These are phyloP conservation scores for Serinus canaria DNA, from an alignment of 2,113 vertebrate species.

Conservation along the genomic window DNA sequence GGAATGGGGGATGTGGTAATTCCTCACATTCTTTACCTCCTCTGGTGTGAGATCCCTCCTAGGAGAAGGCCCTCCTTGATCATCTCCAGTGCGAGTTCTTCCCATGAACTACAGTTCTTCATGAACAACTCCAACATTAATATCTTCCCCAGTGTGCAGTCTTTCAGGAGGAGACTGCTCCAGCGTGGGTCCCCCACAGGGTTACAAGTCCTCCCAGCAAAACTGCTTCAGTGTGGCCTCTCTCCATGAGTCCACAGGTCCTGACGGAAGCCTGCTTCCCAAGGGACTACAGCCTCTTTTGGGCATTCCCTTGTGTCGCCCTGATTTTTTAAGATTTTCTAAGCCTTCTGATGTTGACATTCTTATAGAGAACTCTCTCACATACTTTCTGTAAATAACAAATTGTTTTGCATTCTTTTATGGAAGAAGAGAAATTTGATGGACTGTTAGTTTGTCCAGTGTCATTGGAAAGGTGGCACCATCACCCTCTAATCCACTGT, in stretches of 20 bases:
- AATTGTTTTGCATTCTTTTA: too few relatives aligned
- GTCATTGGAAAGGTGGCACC: too few relatives aligned
- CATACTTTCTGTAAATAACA: too few relatives aligned
- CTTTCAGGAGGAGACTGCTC: not conserved
- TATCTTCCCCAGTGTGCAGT: not conserved
- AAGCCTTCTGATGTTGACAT: too few relatives aligned
- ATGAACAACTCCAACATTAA: not conserved
- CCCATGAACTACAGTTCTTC: not conserved
- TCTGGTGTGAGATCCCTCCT: not conserved
- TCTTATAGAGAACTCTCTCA: too few relatives aligned
- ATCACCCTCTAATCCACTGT: too few relatives aligned
- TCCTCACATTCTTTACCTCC: not conserved
- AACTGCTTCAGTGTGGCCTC: not conserved
- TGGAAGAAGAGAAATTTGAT: too few relatives aligned
- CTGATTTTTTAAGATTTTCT: too few relatives aligned
- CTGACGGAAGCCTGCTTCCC: not conserved
- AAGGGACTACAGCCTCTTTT: not conserved
- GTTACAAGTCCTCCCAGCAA: not conserved
- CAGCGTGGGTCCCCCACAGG: rapidly evolving
- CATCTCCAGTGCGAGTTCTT: not conserved
- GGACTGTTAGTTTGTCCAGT: too few relatives aligned
- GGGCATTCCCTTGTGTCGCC: not conserved
- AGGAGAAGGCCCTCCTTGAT: not conserved
- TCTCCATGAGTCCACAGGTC: not conserved
- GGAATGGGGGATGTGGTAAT: not conserved